Evolutionary conservation across 2,888 invertebrate genomes (phyloP).

Genomic region (Cyaniris semiargus): DNA sequence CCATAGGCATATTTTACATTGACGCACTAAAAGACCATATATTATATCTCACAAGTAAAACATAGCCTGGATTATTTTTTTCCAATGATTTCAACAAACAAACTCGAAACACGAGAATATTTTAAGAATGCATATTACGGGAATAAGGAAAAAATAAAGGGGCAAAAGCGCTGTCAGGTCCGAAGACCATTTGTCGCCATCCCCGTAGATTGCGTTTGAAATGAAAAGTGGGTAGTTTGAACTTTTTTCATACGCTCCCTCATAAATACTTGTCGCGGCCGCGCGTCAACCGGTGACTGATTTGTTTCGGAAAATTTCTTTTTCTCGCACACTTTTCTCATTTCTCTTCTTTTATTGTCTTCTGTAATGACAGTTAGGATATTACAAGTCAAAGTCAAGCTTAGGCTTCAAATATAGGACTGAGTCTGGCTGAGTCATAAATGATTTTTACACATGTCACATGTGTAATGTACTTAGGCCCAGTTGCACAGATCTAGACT

Average conservation of each 20-base stretch:
- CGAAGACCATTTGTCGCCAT: conserved; percentile 62
- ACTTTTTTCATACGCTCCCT: conserved; percentile 57
- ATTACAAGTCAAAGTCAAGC: background rate
- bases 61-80: too few relatives aligned
- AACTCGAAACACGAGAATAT: background rate
- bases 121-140: conserved; percentile 28
- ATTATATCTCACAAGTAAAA: too few relatives aligned
- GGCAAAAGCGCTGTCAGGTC: conserved; percentile 62
- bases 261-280: conserved; percentile 62
- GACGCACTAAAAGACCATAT: too few relatives aligned
- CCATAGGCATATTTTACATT: too few relatives aligned
- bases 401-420: background rate
- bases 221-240: conserved; percentile 74
- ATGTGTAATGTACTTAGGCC: too few relatives aligned
- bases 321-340: conserved; percentile 29
- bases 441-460: too few relatives aligned
- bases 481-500: too few relatives aligned
- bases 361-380: background rate
- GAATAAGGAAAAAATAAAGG: conserved; percentile 36
- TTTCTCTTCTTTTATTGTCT: conserved; percentile 22
- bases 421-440: background rate
- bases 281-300: conserved; percentile 66
- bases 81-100: background rate
- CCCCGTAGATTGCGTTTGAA: conserved; percentile 71
- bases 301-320: conserved; percentile 51